Evolutionary conservation across 2,797 vertebrate species (phyloP).

Genomic region (Kryptopterus vitreolus): DNA sequence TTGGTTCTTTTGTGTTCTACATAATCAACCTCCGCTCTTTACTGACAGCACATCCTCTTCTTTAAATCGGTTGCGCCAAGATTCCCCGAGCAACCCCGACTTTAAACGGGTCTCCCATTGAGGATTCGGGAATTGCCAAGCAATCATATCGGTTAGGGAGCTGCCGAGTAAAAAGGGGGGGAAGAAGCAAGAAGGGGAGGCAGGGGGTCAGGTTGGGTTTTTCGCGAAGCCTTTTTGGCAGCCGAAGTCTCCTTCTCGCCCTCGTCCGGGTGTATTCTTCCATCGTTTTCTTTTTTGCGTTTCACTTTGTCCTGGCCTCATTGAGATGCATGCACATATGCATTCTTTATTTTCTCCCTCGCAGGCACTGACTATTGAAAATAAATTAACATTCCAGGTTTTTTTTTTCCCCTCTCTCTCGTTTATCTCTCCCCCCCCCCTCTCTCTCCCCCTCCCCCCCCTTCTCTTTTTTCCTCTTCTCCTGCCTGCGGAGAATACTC

Average conservation of each 20-base stretch:
- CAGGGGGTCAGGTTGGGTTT: background rate
- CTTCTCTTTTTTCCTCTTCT: conserved; percentile 61
- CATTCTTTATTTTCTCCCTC: conserved; percentile 69
- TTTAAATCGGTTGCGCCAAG: conserved; percentile 29
- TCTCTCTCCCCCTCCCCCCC: background rate
- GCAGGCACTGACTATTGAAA: conserved; percentile 74
- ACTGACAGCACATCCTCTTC: conserved; percentile 44
- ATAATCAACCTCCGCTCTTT: conserved; percentile 45
- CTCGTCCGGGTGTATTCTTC: conserved; percentile 63
- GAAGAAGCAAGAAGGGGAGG: background rate
- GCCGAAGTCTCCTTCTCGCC: conserved; percentile 55
- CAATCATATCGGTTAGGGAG: background rate
- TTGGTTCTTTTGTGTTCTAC: conserved; percentile 42
- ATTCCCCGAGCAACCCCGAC: conserved; percentile 12
- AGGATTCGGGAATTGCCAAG: background rate
- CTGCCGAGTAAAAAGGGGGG: background rate
- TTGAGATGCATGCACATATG: conserved; percentile 78
- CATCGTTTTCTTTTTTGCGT: conserved; percentile 63
- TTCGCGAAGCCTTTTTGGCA: background rate
- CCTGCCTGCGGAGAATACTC: conserved; percentile 73
- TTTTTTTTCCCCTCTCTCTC: conserved; percentile 78
- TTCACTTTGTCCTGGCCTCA: conserved; percentile 69
- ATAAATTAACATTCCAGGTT: conserved; percentile 83
- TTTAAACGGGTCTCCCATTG: conserved; percentile 8
- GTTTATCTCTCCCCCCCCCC: background rate